Conservation (phyloP, 1,140 invertebrate species). For the Scaptomyza hsui region DNA sequence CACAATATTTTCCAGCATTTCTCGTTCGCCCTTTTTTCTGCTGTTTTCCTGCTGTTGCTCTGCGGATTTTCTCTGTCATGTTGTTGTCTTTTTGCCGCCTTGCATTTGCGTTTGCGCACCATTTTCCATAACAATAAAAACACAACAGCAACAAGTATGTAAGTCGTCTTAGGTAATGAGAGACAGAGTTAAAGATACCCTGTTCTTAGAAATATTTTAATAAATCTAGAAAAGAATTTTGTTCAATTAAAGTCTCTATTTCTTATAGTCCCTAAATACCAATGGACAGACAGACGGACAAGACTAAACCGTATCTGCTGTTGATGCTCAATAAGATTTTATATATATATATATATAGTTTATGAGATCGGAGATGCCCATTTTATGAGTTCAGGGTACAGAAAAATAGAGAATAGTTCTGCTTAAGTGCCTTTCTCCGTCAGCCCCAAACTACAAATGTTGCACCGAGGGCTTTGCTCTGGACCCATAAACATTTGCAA, state of each 20-base stretch:
- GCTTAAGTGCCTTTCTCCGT: slow-evolving; percentile 71
- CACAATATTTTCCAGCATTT: slow-evolving; percentile 77
- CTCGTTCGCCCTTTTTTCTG: slow-evolving; percentile 58
- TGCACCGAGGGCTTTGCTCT: slow-evolving; percentile 28
- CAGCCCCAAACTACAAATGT: slow-evolving; percentile 30
- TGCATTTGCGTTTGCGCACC: slow-evolving; percentile 78
- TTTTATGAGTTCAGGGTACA: slow-evolving; percentile 7
- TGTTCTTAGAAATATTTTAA: background rate
- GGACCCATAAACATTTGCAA: slow-evolving; percentile 39
- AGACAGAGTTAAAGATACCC: background rate
- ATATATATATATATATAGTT: too few relatives aligned
- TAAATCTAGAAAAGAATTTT: too few relatives aligned
- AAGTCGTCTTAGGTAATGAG: background rate
- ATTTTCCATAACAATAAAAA: slow-evolving; percentile 74
- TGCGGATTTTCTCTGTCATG: slow-evolving; percentile 49
- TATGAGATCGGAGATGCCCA: background rate
- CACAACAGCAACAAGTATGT: slow-evolving; percentile 21
- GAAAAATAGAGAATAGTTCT: slow-evolving; percentile 36
- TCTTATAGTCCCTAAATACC: too few relatives aligned
- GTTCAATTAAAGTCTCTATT: too few relatives aligned
- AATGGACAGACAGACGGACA: too few relatives aligned
- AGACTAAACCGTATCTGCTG: too few relatives aligned
- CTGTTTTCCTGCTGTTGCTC: slow-evolving; percentile 40
- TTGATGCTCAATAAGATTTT: too few relatives aligned
- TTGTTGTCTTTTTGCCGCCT: slow-evolving; percentile 52